Conservation (phyloP, 1,140 invertebrate species). For the Penaeus chinensis region DNA sequence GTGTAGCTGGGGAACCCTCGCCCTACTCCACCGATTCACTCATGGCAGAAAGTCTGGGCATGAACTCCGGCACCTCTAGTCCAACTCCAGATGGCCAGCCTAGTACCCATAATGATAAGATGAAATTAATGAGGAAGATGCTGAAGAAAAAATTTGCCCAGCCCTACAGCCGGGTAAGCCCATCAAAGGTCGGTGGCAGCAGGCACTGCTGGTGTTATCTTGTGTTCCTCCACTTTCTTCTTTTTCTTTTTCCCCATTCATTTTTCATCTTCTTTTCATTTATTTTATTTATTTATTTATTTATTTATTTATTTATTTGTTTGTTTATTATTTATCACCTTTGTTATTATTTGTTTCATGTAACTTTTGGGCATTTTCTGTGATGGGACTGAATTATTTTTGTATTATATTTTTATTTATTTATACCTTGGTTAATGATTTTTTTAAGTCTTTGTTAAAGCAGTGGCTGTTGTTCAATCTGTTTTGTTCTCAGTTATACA, state of each 20-base stretch:
- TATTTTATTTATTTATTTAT: too few species aligned
- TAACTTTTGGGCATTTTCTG: too few species aligned
- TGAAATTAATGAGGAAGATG: slow-evolving; percentile 59
- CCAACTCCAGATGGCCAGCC: slow-evolving; percentile 56
- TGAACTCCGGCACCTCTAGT: slow-evolving; percentile 51
- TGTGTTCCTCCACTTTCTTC: neutral
- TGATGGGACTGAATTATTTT: too few species aligned
- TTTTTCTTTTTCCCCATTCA: neutral
- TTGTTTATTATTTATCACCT: too few species aligned
- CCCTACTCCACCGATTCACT: slow-evolving; percentile 53
- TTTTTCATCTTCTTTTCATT: neutral
- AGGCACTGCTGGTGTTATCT: slow-evolving; percentile 4
- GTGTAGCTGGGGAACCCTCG: slow-evolving; percentile 52
- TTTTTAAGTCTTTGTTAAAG: too few species aligned
- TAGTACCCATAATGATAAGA: slow-evolving; percentile 55
- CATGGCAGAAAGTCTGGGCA: slow-evolving; percentile 42
- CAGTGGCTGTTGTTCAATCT: too few species aligned
- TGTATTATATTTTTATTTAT: too few species aligned
- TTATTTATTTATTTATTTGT: too few species aligned
- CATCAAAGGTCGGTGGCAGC: slow-evolving; percentile 52
- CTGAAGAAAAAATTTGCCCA: slow-evolving; percentile 61
- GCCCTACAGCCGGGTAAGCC: slow-evolving; percentile 59
- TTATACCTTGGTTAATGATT: too few species aligned
- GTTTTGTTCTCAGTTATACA: neutral
- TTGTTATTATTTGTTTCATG: too few species aligned